These are phyloP conservation scores for Nephrotoma flavescens DNA, from an alignment of 2,888 invertebrate species.

Conservation along the genomic window DNA sequence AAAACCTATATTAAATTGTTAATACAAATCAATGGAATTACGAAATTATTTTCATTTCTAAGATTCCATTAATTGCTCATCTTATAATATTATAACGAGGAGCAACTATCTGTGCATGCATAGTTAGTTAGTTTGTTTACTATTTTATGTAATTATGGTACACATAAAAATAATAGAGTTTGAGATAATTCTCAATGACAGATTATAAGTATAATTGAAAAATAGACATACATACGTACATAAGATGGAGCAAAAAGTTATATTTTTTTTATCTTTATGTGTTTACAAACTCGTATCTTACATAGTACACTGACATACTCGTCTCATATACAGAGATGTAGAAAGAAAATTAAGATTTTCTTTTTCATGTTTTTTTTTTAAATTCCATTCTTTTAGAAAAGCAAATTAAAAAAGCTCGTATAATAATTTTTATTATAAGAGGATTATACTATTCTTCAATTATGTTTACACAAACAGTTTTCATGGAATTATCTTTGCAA, in stretches of 20 bases:
- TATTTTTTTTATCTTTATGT: neutral
- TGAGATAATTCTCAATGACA: neutral
- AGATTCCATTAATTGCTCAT: neutral
- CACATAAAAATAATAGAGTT: neutral
- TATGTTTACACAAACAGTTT: neutral
- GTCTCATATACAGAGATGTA: neutral
- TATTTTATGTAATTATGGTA: neutral
- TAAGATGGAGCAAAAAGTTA: neutral
- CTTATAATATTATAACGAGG: neutral
- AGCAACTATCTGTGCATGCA: too few relatives aligned
- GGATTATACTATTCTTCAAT: neutral
- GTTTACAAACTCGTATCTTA: neutral
- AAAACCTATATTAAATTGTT: neutral
- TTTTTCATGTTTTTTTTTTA: neutral
- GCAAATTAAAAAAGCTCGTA: neutral
- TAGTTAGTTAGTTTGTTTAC: too few relatives aligned
- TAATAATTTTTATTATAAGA: neutral
- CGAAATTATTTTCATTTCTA: neutral
- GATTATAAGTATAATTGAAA: neutral
- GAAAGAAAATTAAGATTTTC: neutral
- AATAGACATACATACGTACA: neutral
- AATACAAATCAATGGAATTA: neutral
- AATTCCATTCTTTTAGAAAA: neutral
- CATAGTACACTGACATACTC: neutral
- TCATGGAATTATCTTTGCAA: neutral